Evolutionary conservation across 2,797 vertebrate genomes (phyloP).

Genomic region (Urocyon cinereoargenteus): DNA sequence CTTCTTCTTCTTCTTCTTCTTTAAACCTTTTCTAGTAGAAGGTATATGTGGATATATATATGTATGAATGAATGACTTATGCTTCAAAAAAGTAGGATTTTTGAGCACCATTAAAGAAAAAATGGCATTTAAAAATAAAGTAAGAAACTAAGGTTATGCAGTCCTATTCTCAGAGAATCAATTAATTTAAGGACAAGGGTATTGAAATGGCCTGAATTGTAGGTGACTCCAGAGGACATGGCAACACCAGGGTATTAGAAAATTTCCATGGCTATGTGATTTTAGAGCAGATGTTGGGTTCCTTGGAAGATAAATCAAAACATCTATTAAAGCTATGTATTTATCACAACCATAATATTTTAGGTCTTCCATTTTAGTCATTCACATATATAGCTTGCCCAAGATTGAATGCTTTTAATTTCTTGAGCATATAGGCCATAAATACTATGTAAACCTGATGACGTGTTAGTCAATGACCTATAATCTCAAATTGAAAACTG

Average conservation of each 20-base stretch:
- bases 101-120: background rate
- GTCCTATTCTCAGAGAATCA: background rate
- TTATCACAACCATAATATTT: slow-evolving; percentile 67
- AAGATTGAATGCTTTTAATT: slow-evolving; percentile 82
- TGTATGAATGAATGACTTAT: background rate
- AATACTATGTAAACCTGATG: slow-evolving; percentile 67
- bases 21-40: background rate
- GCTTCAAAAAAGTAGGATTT: background rate
- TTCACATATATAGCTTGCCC: slow-evolving; percentile 47
- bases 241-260: background rate
- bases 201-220: background rate
- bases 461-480: slow-evolving; percentile 70
- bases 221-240: background rate
- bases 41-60: background rate
- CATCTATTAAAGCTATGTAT: slow-evolving; percentile 34
- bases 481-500: slow-evolving; percentile 70
- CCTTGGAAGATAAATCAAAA: slow-evolving; percentile 39
- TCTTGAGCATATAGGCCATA: slow-evolving; percentile 77
- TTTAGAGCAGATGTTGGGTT: slow-evolving; percentile 32
- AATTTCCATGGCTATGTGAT: background rate
- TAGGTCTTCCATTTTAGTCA: slow-evolving; percentile 61
- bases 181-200: background rate
- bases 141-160: background rate
- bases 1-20: background rate
- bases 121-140: background rate